Percentiles rank a stretch among this genome's conserved stretches.
These are phyloP conservation scores for Vesta saturnalis DNA, from an alignment of 2,888 invertebrate species.

Conservation along the genomic window DNA sequence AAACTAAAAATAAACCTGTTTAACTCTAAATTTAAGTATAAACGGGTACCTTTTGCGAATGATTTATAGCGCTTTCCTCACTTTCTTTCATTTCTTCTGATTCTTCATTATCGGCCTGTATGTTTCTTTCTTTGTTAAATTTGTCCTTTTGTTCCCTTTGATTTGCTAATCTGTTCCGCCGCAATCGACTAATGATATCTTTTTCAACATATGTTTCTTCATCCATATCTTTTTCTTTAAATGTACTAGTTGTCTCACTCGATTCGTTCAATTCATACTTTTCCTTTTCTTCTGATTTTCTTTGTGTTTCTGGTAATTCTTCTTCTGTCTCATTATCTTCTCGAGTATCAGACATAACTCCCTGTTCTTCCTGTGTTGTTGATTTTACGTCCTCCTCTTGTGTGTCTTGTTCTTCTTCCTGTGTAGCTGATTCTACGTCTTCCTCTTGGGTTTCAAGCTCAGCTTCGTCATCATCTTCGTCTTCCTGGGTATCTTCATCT, in stretches of 20 bases:
- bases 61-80: no score
- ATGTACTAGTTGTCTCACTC: constrained; percentile 41
- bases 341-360: constrained; percentile 30
- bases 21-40: background rate
- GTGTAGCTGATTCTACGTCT: constrained; percentile 46
- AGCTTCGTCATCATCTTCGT: constrained; percentile 48
- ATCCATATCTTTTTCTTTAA: constrained; percentile 38
- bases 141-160: constrained; percentile 54
- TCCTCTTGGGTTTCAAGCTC: constrained; percentile 53
- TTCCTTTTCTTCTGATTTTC: constrained; percentile 34
- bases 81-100: no score
- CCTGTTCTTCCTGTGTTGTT: constrained; percentile 36
- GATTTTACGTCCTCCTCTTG: background rate
- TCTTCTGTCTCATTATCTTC: constrained; percentile 28
- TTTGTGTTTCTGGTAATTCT: no score
- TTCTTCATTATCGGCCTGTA: constrained; percentile 49
- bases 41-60: constrained; percentile 9
- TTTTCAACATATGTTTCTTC: constrained; percentile 45
- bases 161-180: constrained; percentile 13
- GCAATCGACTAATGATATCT: constrained; percentile 47
- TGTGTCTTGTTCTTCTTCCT: constrained; percentile 34
- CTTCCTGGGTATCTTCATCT: constrained; percentile 47
- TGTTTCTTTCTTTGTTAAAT: constrained; percentile 55
- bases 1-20: background rate
- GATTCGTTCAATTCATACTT: constrained; percentile 41